Evolutionary conservation across 2,888 invertebrate species (phyloP).

Genomic region (Calameuta pallipes): DNA sequence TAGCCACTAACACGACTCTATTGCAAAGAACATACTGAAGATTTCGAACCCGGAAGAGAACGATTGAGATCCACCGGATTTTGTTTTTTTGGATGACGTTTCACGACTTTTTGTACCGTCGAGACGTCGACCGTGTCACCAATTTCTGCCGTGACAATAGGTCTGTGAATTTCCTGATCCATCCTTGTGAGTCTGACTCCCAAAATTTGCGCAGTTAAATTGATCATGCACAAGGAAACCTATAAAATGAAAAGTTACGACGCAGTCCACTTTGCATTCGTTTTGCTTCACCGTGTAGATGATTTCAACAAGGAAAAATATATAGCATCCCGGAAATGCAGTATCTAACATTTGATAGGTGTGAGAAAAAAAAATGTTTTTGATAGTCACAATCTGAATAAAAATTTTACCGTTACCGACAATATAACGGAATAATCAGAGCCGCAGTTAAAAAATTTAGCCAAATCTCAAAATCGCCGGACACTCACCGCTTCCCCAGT

Average conservation of each 20-base stretch:
- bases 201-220: constrained; percentile 77
- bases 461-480: not conserved
- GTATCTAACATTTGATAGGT: not conserved
- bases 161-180: constrained; percentile 76
- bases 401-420: constrained; percentile 1
- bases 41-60: constrained; percentile 55
- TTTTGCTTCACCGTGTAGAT: not conserved
- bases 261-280: not conserved
- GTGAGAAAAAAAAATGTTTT: not conserved
- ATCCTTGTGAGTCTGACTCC: constrained; percentile 74
- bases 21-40: constrained; percentile 70
- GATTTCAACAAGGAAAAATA: not conserved
- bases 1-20: constrained; percentile 46
- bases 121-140: constrained; percentile 60
- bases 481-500: constrained; percentile 77
- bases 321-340: not conserved
- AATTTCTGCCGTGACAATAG: constrained; percentile 76
- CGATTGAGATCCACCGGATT: constrained; percentile 42
- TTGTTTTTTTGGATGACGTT: constrained; percentile 55
- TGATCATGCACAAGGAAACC: constrained; percentile 76
- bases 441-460: not conserved
- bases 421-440: constrained; percentile 13
- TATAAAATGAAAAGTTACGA: constrained; percentile 53
- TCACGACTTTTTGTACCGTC: constrained; percentile 51
- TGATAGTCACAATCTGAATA: constrained; percentile 17